Evolutionary conservation across 37 sponge, comb jelly and placozoan genomes (phyloP), one percentile per base, ranked within the genome.

Genomic region (Chondrilla cf. caribensis): DNA sequence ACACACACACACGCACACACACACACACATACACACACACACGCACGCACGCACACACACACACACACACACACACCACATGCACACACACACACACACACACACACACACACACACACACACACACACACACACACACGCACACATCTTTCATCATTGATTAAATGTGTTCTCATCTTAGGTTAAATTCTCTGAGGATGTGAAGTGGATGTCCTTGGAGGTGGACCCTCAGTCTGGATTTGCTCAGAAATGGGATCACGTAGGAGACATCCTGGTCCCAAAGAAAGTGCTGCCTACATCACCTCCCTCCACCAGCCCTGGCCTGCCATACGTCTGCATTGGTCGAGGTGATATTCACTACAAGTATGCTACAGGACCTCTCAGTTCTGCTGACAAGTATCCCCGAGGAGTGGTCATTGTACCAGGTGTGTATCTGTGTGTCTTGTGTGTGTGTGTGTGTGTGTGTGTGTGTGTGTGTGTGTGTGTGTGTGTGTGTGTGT

Each of bases 191-290:
- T 38, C 90, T 9, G 86, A 87, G 35, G 68, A 70, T 58, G 97
- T 97, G 29, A 87, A 89, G 58, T 97, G 97, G 97, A 93, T 97
- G 94, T 91, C 78, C 6, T 73, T 91, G 18, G 97, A 97, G 86
- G 86, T 97, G 83, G 92, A 91, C 54, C 87, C 91, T 9, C 77
- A 86, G 60, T 81, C 84, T 70, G 91, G 91, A 14, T 92, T 92
- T 85, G 91, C 93, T 39, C 96, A 93, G 73, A 60, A 62, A 38
- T 87, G 84, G 81, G 94, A 93, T 73, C 82, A 86, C 35, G 70
- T 93, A 11, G 87, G 81, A 39, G 84, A 86, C 33, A 68, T 93
- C 8, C 43, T 93, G 39, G 60, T 93, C 21, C 87, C 89, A 25
- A 73, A 73, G 25, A 41, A 31, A 37, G 41, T 24, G 24, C 9